Evolutionary conservation across 1,140 invertebrate genomes (phyloP), one percentile per base, ranked within the genome.

Genomic region (Nautilus pompilius): DNA sequence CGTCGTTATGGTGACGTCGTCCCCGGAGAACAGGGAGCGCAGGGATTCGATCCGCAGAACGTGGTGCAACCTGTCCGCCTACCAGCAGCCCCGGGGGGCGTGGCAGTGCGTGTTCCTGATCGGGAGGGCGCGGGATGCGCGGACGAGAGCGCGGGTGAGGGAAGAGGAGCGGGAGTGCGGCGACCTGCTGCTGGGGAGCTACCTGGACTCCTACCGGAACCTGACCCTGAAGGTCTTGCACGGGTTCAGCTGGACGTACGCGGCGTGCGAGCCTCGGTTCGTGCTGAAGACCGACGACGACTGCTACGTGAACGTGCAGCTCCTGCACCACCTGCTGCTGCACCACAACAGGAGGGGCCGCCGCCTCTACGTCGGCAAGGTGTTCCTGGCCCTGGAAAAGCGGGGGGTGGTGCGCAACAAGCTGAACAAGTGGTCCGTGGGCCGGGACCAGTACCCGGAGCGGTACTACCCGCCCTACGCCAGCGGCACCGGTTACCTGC

Each of bases 201-300:
- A 76, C 63, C 48, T 66, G 24, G 76, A 78, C 62, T 66, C 74
- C 17, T 78, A 78, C 41, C 48, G 74, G 45, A 78, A 78, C 59
- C 57, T 78, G 8, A 75, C 76, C 13, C 56, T 60, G 2, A 78
- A 78, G 66, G 71, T 75, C 2, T 55, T 78, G 29, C 71, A 74
- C 66, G 74, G 72, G 32, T 62, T 78, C 13, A 33, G 64, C 15
- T 78, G 76, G 76, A 60, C 62, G 15, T 36, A 46, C 29, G 51
- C 22, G 30, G 56, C 60, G 49, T 73, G 71, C 57, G 58, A 66
- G 32, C 58, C 62, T 36, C 62, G 70, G 5, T 76, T 66, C 59
- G 54, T 74, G 3, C 36, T 78, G 17, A 78, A 78, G 63, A 78
- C 76, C 53, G 76, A 78, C 54, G 76, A 78, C 62, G 76, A 78